A percentile compares a stretch with the other conserved stretches of the same genome.
Evolutionary conservation across 2,888 invertebrate genomes (phyloP).

Genomic region (Heliconius cydno): DNA sequence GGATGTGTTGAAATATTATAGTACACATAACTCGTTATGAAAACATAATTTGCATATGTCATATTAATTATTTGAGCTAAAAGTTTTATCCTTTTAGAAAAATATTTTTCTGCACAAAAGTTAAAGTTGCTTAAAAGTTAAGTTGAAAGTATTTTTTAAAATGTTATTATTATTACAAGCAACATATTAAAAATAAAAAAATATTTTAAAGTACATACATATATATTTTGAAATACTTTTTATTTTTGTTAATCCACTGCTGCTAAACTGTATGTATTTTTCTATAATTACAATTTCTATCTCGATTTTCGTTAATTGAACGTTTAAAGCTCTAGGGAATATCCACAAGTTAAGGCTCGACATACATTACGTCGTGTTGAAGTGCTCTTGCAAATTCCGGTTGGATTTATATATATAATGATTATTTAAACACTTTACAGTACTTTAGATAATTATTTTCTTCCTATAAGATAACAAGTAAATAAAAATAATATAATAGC

Average conservation of each 20-base stretch:
- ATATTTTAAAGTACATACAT: not conserved
- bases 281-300: slow-evolving; percentile 7
- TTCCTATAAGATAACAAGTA: not conserved
- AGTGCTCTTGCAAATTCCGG: not conserved
- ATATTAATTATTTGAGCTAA: no score
- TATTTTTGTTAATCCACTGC: not conserved
- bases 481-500: not conserved
- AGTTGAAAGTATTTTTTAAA: no score
- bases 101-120: no score
- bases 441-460: not conserved
- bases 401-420: slow-evolving; percentile 4
- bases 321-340: slow-evolving; percentile 15
- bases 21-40: no score
- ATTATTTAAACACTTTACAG: not conserved
- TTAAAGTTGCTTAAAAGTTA: no score
- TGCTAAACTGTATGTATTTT: not conserved
- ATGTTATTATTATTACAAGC: no score
- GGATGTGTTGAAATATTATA: no score
- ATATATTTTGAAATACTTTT: no score
- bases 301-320: slow-evolving; percentile 17
- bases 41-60: no score
- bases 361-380: not conserved
- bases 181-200: no score
- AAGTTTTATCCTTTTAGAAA: no score
- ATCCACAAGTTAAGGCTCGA: not conserved